Evolutionary conservation across 2,888 invertebrate species (phyloP).

Genomic region (Trichacis sp.): DNA sequence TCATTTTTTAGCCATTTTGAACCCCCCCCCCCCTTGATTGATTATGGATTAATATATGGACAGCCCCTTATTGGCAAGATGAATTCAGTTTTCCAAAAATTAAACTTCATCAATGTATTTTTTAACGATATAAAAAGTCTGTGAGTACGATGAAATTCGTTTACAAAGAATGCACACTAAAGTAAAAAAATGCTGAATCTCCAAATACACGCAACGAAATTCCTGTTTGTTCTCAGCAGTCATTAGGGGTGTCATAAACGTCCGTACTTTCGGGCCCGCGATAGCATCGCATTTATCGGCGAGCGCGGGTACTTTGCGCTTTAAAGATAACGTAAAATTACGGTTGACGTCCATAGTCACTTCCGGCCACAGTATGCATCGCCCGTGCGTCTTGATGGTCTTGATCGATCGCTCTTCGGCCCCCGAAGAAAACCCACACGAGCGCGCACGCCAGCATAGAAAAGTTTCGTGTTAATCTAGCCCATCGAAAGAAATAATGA

Average conservation of each 20-base stretch:
- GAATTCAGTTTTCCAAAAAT: background rate
- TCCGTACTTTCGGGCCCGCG: constrained; percentile 24
- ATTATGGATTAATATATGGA: no score
- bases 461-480: constrained; percentile 33
- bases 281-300: constrained; percentile 28
- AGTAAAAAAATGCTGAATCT: no score
- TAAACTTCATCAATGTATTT: background rate
- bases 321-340: constrained; percentile 17
- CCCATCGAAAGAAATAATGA: constrained; percentile 27
- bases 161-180: background rate
- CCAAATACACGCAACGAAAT: no score
- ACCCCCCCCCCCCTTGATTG: no score
- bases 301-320: constrained; percentile 7
- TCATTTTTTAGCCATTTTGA: no score
- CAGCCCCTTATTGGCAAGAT: no score
- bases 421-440: constrained; percentile 13
- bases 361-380: constrained; percentile 7
- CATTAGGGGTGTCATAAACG: constrained; percentile 3
- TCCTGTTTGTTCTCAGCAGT: background rate
- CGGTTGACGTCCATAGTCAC: constrained; percentile 5
- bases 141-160: no score
- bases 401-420: constrained; percentile 16
- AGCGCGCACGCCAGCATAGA: constrained; percentile 11
- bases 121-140: no score
- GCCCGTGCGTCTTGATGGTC: constrained; percentile 8